Base-by-base conservation (phyloP, 2,113 vertebrate genomes). In the Empidonax alnorum region DNA sequence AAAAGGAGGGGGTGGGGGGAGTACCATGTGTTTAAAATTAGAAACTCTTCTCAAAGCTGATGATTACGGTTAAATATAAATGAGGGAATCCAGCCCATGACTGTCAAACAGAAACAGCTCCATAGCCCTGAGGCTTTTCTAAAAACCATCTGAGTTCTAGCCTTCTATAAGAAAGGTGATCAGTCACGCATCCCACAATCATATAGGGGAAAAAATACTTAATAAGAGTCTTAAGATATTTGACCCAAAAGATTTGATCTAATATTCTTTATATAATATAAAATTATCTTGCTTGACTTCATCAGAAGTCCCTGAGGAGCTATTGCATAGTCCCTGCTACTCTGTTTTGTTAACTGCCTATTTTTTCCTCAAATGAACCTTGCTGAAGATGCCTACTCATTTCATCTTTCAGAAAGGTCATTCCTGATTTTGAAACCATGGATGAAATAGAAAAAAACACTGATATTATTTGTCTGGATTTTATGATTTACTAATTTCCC, bases 11-110 rank as follows among this genome's bases (percentile, higher is more conserved):
- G 44, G 47, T 39, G 24, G 14, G 41, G 78, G 53, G 56, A 89
- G 59, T 37, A 94, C 68, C 46, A 84, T 81, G 86, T 88, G 86
- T 96, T 91, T 97, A 97, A 97, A 97, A 96, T 97, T 96, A 97
- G 96, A 96, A 97, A 91, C 78, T 87, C 53, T 86, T 94, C 79
- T 95, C 88, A 94, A 94, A 95, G 88, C 94, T 88, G 88, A 96
- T 94, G 96, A 95, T 94, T 93, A 93, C 81, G 90, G 95, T 97
- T 96, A 97, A 97, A 97, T 96, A 97, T 97, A 97, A 96, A 97
- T 97, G 96, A 97, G 75, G 24, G 89, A 97, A 93, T 96, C 93
- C 81, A 95, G 75, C 69, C 87, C 59, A 92, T 82, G 88, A 90
- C 95, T 96, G 90, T 95, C 84, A 90, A 97, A 94, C 72, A 92